Percentiles rank a stretch among this genome's conserved stretches.
Evolutionary conservation across 2,113 vertebrate species (phyloP).

Genomic region (Gracilinanus agilis): DNA sequence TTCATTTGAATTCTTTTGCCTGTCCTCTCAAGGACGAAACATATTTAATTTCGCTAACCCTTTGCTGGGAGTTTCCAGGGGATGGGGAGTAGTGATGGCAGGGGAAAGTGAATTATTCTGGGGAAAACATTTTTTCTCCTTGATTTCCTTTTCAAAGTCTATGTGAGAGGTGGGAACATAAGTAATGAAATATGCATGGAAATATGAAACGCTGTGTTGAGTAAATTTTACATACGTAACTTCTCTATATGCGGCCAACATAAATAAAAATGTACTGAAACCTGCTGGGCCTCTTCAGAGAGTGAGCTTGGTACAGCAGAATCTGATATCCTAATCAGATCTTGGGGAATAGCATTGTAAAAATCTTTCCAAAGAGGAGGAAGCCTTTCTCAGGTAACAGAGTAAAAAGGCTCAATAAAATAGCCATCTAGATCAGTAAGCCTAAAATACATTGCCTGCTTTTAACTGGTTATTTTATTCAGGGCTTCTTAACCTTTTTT

Average conservation of each 20-base stretch:
- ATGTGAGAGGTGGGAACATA: slow-evolving; percentile 6
- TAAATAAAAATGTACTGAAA: neutral
- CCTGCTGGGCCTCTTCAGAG: neutral
- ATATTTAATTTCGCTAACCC: slow-evolving; percentile 24
- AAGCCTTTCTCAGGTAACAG: neutral
- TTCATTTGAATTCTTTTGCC: slow-evolving; percentile 28
- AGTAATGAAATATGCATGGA: neutral
- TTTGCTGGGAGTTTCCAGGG: neutral
- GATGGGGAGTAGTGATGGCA: neutral
- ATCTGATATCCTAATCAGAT: neutral
- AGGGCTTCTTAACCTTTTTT: neutral
- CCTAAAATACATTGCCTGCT: neutral
- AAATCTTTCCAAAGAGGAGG: neutral
- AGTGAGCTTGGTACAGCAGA: neutral
- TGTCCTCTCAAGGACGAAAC: slow-evolving; percentile 16
- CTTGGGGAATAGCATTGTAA: neutral
- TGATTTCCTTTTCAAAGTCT: slow-evolving; percentile 4
- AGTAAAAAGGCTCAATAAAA: neutral
- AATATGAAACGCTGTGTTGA: neutral
- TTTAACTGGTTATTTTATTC: neutral
- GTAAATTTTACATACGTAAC: neutral
- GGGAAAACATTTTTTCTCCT: slow-evolving; percentile 26
- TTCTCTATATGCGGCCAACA: neutral
- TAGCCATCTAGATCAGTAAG: neutral
- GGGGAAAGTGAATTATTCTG: slow-evolving; percentile 17